A percentile compares a stretch with the other conserved stretches of the same genome.
Evolutionary conservation across 2,797 vertebrate species (phyloP).

Genomic region (Enteromius radiatus): DNA sequence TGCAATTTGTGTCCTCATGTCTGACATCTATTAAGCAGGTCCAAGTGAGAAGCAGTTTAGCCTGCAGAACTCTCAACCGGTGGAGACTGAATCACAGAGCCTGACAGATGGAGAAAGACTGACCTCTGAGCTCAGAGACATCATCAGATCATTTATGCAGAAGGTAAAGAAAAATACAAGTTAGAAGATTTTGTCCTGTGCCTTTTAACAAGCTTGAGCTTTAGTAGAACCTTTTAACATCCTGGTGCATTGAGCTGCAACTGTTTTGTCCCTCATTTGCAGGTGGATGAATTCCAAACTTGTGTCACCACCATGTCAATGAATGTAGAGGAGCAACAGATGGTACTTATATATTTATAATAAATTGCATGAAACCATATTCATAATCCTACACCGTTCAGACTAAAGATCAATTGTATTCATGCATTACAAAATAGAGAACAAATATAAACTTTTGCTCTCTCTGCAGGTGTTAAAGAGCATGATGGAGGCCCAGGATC

Average conservation of each 20-base stretch:
- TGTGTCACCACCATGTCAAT: slow-evolving; percentile 69
- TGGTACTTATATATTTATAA: slow-evolving; percentile 72
- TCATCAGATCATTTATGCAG: slow-evolving; percentile 82
- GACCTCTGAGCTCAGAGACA: slow-evolving; percentile 82
- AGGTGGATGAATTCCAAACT: slow-evolving; percentile 87
- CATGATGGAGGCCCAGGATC: slow-evolving; percentile 83
- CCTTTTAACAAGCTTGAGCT: background rate
- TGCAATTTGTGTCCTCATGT: background rate
- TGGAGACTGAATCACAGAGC: slow-evolving; percentile 26
- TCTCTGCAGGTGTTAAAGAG: slow-evolving; percentile 80
- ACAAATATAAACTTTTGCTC: background rate
- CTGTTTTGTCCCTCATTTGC: slow-evolving; percentile 49
- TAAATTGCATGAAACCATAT: background rate
- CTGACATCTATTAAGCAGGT: slow-evolving; percentile 6
- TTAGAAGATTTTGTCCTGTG: background rate
- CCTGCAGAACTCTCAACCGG: background rate
- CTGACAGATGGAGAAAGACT: slow-evolving; percentile 81
- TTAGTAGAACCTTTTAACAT: background rate
- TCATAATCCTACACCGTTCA: background rate
- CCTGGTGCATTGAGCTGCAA: background rate
- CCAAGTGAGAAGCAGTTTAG: slow-evolving; percentile 32
- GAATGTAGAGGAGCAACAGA: slow-evolving; percentile 75
- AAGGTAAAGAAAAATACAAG: slow-evolving; percentile 72
- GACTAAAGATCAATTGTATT: background rate
- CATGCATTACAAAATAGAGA: background rate